Percentiles rank a stretch among this genome's conserved stretches.
Conservation (phyloP, 1,140 invertebrate genomes). For the Drosophila equinoxialis region DNA sequence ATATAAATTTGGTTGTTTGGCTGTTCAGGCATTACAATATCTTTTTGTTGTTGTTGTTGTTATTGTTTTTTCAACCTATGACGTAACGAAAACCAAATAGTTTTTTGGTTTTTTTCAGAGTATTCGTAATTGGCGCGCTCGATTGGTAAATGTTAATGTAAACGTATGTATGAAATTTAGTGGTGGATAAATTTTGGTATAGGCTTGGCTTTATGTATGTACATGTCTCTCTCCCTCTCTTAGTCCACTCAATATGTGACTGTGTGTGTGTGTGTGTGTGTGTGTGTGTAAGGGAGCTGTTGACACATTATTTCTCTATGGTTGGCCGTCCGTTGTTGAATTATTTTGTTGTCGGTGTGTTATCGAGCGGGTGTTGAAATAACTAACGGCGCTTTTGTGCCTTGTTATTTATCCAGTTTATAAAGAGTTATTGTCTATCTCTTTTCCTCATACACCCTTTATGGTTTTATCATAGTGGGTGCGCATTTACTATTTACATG, state of each 20-base stretch:
- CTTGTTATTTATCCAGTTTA: conserved; percentile 42
- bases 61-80: conserved; percentile 13
- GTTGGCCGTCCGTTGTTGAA: conserved; percentile 5
- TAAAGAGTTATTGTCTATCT: not conserved
- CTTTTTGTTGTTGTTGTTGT: not conserved
- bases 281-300: conserved; percentile 37
- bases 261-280: conserved; percentile 43
- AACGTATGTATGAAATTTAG: conserved; percentile 53
- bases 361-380: conserved; percentile 69
- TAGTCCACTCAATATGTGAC: not conserved
- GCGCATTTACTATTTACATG: conserved; percentile 12
- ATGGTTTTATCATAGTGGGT: conserved; percentile 8
- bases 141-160: conserved; percentile 56
- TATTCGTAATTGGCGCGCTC: conserved; percentile 71
- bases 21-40: conserved; percentile 30
- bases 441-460: not conserved
- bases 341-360: conserved; percentile 39
- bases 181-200: conserved; percentile 32
- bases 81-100: conserved; percentile 36
- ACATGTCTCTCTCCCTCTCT: conserved; percentile 7
- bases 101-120: conserved; percentile 28
- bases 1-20: conserved; percentile 45
- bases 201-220: conserved; percentile 28
- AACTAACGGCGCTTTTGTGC: conserved; percentile 36
- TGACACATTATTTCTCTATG: conserved; percentile 36